Conservation (phyloP, 2,888 invertebrate species). For the Plebejus anna region DNA sequence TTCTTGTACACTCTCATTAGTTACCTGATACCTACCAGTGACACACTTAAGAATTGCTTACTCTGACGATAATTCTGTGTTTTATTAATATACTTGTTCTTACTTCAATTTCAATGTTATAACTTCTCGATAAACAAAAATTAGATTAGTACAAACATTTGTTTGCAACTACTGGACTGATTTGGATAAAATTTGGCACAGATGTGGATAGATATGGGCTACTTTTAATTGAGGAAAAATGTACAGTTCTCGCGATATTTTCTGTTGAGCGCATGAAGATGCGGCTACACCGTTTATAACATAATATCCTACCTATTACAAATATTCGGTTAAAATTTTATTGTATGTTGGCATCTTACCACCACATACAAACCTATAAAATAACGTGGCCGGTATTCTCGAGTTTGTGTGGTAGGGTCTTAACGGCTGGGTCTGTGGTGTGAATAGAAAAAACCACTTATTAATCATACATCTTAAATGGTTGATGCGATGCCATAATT, state of each 20-base stretch:
- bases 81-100: not conserved
- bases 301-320: slow-evolving; percentile 21
- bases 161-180: not conserved
- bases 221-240: not conserved
- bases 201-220: not conserved
- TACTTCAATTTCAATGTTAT: not conserved
- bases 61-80: not conserved
- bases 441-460: slow-evolving; percentile 66
- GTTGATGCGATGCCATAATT: slow-evolving; percentile 36
- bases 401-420: slow-evolving; percentile 54
- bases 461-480: slow-evolving; percentile 52
- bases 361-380: slow-evolving; percentile 78
- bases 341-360: slow-evolving; percentile 79
- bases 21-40: not conserved
- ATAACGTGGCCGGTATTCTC: slow-evolving; percentile 48
- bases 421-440: slow-evolving; percentile 69
- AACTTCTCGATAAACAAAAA: not conserved
- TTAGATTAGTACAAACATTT: not conserved
- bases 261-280: not conserved
- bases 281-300: not conserved
- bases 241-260: not conserved
- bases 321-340: slow-evolving; percentile 28
- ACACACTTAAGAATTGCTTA: not conserved
- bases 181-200: not conserved
- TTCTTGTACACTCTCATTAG: not conserved